A percentile compares a stretch with the other conserved stretches of the same genome.
phyloP scores from a whole-genome alignment of 2,797 vertebrate genomes.

The Lerista edwardsae region DNA sequence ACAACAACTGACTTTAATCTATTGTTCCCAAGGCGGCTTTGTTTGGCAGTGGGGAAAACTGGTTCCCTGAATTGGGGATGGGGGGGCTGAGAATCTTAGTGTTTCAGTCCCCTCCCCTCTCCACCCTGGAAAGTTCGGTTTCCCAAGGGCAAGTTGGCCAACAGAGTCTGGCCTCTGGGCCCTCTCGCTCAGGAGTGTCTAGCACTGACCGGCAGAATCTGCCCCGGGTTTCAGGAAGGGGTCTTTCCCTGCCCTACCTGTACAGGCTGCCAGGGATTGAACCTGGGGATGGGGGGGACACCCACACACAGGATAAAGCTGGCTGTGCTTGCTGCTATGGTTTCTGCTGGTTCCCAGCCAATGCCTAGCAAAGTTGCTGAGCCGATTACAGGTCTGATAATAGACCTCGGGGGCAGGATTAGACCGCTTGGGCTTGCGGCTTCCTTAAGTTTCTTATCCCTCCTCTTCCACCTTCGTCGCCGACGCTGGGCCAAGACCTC shows the following conservation, averaged over 20 bases:
- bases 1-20: conserved; percentile 33
- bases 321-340: neutral
- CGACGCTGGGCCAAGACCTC: too few species aligned
- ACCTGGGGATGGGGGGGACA: too few species aligned
- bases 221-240: too few species aligned
- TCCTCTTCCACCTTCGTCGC: conserved; percentile 38
- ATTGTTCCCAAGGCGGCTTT: conserved; percentile 63
- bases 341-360: conserved; percentile 42
- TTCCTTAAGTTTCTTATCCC: conserved; percentile 47
- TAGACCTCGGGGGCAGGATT: conserved; percentile 73
- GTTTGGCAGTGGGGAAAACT: conserved; percentile 28
- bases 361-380: conserved; percentile 56
- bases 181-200: too few species aligned
- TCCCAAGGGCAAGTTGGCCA: neutral
- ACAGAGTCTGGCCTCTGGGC: too few species aligned
- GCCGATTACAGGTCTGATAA: conserved; percentile 79
- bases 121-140: neutral
- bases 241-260: too few species aligned
- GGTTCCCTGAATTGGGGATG: neutral
- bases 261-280: too few species aligned
- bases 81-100: too few species aligned
- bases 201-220: too few species aligned
- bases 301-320: neutral
- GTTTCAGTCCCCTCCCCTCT: neutral
- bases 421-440: conserved; percentile 57